Conservation (phyloP, 53 echinoderm and acorn worm species). For the Hippasteria phrygiana region DNA sequence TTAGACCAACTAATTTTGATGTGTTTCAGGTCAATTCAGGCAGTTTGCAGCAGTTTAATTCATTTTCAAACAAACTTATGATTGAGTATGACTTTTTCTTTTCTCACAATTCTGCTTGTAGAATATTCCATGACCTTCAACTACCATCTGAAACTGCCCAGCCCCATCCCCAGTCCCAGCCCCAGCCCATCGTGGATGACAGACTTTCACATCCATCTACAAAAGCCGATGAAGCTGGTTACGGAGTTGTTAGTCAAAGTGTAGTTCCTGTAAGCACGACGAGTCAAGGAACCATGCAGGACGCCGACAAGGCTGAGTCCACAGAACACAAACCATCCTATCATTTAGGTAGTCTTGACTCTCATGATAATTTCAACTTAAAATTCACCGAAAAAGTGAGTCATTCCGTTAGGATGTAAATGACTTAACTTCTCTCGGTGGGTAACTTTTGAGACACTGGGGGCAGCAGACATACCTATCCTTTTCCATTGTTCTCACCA, state of each 20-base stretch:
- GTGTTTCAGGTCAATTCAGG: too few species aligned
- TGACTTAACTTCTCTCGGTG: too few species aligned
- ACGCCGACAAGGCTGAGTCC: neutral
- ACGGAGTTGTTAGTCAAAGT: neutral
- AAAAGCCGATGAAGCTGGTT: neutral
- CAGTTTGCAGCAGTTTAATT: too few species aligned
- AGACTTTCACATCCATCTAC: neutral
- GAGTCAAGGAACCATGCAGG: slow-evolving; percentile 40
- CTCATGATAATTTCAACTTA: too few species aligned
- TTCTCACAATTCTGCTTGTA: neutral
- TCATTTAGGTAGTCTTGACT: slow-evolving; percentile 38
- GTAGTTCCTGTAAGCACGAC: neutral
- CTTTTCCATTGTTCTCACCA: too few species aligned
- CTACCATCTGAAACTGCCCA: neutral
- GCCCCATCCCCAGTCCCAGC: too few species aligned
- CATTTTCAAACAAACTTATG: too few species aligned
- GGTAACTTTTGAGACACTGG: too few species aligned
- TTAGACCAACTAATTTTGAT: too few species aligned
- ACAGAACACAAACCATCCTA: slow-evolving; percentile 38
- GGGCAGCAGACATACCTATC: too few species aligned
- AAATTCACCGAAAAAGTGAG: too few species aligned
- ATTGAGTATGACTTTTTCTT: neutral
- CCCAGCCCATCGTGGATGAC: neutral
- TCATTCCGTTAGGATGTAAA: too few species aligned
- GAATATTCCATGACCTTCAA: slow-evolving; percentile 31